A percentile compares a stretch with the other conserved stretches of the same genome.
Evolutionary conservation across 2,888 invertebrate genomes (phyloP).

Genomic region (Litoditis marina): DNA sequence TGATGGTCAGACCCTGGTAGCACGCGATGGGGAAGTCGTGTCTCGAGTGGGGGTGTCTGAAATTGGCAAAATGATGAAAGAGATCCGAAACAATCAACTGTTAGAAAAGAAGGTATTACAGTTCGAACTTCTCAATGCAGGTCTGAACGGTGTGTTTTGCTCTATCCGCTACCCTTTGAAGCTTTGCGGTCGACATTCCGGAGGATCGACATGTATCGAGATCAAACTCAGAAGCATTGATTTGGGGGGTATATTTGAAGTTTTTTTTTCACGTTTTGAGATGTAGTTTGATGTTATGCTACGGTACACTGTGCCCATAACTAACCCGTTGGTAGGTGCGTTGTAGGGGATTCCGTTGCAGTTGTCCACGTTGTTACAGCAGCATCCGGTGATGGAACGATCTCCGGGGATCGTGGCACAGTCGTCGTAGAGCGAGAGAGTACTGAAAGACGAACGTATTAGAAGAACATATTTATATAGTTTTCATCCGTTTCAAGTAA

Average conservation of each 20-base stretch:
- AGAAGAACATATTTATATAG: background rate
- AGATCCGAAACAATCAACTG: conserved; percentile 6
- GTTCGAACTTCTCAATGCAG: no score
- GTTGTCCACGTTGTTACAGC: conserved; percentile 39
- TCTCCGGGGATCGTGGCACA: conserved; percentile 24
- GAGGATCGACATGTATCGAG: no score
- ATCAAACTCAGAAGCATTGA: no score
- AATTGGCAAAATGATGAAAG: background rate
- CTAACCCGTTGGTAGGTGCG: conserved; percentile 9
- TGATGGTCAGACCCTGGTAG: conserved; percentile 16
- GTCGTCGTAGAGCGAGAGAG: conserved; percentile 34
- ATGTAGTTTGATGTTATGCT: no score
- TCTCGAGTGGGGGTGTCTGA: no score
- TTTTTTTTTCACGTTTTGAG: no score
- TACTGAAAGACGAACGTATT: background rate
- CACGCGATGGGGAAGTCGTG: conserved; percentile 21
- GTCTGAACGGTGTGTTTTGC: conserved; percentile 19
- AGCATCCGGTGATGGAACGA: conserved; percentile 30
- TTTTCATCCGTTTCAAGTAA: no score
- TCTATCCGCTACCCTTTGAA: no score
- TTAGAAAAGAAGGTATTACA: conserved; percentile 28
- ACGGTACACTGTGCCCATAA: no score
- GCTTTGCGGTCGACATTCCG: no score
- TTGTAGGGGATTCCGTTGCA: conserved; percentile 22
- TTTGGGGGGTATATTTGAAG: no score